A percentile compares a stretch with the other conserved stretches of the same genome.
Evolutionary conservation across 2,797 vertebrate species (phyloP).

Genomic region (Helicolenus hilgendorfi): DNA sequence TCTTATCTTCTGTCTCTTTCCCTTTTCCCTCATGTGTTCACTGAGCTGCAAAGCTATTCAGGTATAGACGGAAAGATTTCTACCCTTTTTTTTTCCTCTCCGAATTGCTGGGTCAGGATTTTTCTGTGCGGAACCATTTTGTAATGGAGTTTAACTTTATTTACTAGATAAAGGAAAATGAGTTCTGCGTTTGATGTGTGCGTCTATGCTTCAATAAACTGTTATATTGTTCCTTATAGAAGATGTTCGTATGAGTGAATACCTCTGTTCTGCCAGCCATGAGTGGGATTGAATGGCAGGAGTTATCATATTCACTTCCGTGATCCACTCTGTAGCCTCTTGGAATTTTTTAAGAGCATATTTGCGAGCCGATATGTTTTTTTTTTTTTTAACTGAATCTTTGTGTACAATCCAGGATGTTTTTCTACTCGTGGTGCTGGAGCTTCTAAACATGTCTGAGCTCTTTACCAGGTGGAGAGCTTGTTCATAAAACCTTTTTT

Average conservation of each 20-base stretch:
- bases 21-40: slow-evolving; percentile 88
- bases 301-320: slow-evolving; percentile 49
- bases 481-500: neutral
- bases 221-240: slow-evolving; percentile 81
- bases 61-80: slow-evolving; percentile 88
- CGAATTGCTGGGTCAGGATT: slow-evolving; percentile 88
- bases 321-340: slow-evolving; percentile 56
- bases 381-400: slow-evolving; percentile 14
- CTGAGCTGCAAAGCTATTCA: slow-evolving; percentile 91
- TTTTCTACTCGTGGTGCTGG: neutral
- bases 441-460: slow-evolving; percentile 9
- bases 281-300: slow-evolving; percentile 77
- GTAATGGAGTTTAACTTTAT: slow-evolving; percentile 90
- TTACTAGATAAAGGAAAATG: slow-evolving; percentile 88
- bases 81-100: slow-evolving; percentile 73
- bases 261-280: slow-evolving; percentile 70
- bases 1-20: slow-evolving; percentile 84
- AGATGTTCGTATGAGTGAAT: slow-evolving; percentile 80
- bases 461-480: neutral
- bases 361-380: neutral
- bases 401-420: neutral
- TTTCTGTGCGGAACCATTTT: slow-evolving; percentile 83
- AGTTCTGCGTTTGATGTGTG: slow-evolving; percentile 82
- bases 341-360: slow-evolving; percentile 36
- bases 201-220: slow-evolving; percentile 81